These are phyloP conservation scores for Chalcosyrphus nemorum DNA, from an alignment of 2,888 invertebrate species.

Conservation along the genomic window DNA sequence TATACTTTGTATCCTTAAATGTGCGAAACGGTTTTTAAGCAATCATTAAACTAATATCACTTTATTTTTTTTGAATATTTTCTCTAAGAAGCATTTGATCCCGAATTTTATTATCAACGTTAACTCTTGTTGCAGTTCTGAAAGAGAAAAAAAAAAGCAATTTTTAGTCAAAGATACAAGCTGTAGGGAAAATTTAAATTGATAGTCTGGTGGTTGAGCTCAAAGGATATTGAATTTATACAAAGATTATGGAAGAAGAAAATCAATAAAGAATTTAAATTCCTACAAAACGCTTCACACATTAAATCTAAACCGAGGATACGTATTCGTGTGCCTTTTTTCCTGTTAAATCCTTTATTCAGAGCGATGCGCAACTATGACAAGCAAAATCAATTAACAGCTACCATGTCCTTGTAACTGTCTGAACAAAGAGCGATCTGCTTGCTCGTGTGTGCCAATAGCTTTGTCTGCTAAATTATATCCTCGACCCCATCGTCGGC, in stretches of 20 bases:
- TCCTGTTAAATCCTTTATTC: not conserved
- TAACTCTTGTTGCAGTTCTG: constrained; percentile 20
- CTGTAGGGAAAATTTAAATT: not conserved
- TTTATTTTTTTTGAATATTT: constrained; percentile 6
- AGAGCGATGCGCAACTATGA: not conserved
- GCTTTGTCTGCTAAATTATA: not conserved
- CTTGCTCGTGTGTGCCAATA: too few species aligned
- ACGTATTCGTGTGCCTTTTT: not conserved
- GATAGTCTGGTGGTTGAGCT: too few species aligned
- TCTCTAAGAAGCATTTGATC: constrained; percentile 41
- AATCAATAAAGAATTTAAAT: not conserved
- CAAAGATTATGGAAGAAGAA: too few species aligned
- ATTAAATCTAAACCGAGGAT: too few species aligned
- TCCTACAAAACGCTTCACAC: too few species aligned
- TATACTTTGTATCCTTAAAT: not conserved
- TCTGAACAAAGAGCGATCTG: too few species aligned
- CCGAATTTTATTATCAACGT: constrained; percentile 45
- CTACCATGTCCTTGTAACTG: not conserved
- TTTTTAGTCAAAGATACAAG: not conserved
- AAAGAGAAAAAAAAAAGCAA: not conserved
- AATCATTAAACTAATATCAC: constrained; percentile 58
- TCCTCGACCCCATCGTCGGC: not conserved
- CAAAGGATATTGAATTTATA: too few species aligned
- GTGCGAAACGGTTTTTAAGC: not conserved
- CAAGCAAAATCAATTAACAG: constrained; percentile 10